Base-by-base conservation (phyloP, 1,140 invertebrate species). In the Drosophila teissieri region DNA sequence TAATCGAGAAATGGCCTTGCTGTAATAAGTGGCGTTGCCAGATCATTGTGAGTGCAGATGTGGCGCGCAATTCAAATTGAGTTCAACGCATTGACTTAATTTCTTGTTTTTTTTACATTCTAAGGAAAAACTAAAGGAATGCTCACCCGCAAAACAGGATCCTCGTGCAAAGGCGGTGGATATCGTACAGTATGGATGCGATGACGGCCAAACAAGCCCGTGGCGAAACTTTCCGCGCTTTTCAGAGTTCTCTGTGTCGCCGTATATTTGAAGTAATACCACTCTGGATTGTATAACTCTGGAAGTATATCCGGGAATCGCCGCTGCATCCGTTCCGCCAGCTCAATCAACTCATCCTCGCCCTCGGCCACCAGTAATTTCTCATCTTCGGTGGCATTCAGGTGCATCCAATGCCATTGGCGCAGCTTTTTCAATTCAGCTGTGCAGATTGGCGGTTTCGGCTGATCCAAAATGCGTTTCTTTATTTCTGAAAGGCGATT, bases 251-350 rank as follows among this genome's bases (percentile, higher is more conserved):
- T 93, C 85, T 97, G 95, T 17, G 95, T 96, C 5, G 94, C 94
- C 37, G 96, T 97, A 75, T 94, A 95, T 80, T 94, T 95, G 85
- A 97, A 96, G 95, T 93, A 94, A 75, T 93, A 95, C 31, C 93
- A 92, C 19, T 91, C 83, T 64, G 95, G 94, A 70, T 92, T 84
- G 78, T 94, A 95, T 15, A 92, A 64, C 68, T 94, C 93, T 34
- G 93, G 90, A 67, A 96, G 92, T 12, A 96, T 39, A 8, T 82
- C 60, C 6, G 94, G 94, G 92, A 95, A 96, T 56, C 95, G 92
- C 44, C 92, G 90, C 79, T 95, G 94, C 92, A 95, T 95, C 81
- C 96, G 93, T 83, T 95, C 93, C 0, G 93, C 95, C 34, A 96
- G 91, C 56, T 94, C 92, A 6, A 94, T 86, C 91, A 96, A 93